A percentile compares a stretch with the other conserved stretches of the same genome.
Evolutionary conservation across 2,797 vertebrate genomes (phyloP).

Genomic region (Pachyuromys duprasi): DNA sequence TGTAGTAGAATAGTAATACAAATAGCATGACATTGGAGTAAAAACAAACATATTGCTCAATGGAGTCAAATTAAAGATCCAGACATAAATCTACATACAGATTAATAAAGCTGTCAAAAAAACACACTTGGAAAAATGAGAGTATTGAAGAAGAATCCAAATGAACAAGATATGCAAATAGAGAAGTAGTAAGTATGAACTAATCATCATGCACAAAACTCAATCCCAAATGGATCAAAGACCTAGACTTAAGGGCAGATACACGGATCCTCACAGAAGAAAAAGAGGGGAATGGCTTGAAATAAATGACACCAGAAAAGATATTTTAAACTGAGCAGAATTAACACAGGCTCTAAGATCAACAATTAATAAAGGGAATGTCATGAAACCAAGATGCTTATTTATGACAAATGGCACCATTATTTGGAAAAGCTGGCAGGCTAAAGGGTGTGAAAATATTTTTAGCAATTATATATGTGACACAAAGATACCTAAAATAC

Average conservation of each 20-base stretch:
- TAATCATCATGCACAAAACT: background rate
- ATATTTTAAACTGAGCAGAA: background rate
- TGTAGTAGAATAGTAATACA: background rate
- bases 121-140: background rate
- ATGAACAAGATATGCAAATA: background rate
- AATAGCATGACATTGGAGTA: background rate
- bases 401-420: no score
- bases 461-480: background rate
- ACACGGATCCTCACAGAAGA: background rate
- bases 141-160: background rate
- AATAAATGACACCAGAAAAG: background rate
- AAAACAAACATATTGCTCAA: background rate
- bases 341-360: background rate
- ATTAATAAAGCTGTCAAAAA: background rate
- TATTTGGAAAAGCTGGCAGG: background rate
- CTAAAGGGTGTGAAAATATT: background rate
- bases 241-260: background rate
- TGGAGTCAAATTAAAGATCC: background rate
- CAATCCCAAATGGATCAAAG: background rate
- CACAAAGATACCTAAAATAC: background rate
- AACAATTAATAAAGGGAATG: background rate
- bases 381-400: background rate
- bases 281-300: background rate
- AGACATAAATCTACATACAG: background rate
- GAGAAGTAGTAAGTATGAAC: background rate